Evolutionary conservation across 1,140 invertebrate genomes (phyloP), one percentile per base, ranked within the genome.

Genomic region (Thaumetopoea pityocampa): DNA sequence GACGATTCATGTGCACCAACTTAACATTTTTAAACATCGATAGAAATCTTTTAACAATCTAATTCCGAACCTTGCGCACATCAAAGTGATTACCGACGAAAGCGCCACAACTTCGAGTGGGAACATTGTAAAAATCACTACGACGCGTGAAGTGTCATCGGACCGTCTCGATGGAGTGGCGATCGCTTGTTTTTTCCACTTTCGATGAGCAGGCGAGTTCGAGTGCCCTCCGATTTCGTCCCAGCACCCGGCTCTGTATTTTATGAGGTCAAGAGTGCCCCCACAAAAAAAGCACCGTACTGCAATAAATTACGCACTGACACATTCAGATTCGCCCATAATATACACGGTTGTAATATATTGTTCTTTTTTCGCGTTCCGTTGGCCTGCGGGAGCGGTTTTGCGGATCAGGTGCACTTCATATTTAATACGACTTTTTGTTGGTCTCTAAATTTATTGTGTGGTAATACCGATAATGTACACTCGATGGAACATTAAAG

Each of bases 171-270:
- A 59, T 79, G 45, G 66, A 80, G 77, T 81, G 73, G 74, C 63
- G 77, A 81, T 84, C 80, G 76, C 73, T 78, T 84, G 80, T 84
- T 84, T 81, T 81, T 80, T 76, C 74, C 80, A 77, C 80, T 81
- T 81, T 67, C 68, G 67, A 84, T 76, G 68, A 63, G 51, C 62
- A 60, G 64, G 61, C 61, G 55, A 57, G 52, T 60, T 81, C 60
- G 58, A 81, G 79, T 45, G 67, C 63, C 57, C 76, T 61, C 65
- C 61, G 72, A 67, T 73, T 77, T 63, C 63, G 64, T 54, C 62
- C 66, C 70, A 61, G 61, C 67, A 57, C 44, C 60, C 60, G 57
- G 57, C 61, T 51, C 74, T 79, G 77, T 76, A 64, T 83, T 81
- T 83, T 81, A 83, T 72, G 77, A 78, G 79, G 79, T 81, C 77